phyloP scores from a whole-genome alignment of 2,888 invertebrate species.

The Eristalis pertinax region DNA sequence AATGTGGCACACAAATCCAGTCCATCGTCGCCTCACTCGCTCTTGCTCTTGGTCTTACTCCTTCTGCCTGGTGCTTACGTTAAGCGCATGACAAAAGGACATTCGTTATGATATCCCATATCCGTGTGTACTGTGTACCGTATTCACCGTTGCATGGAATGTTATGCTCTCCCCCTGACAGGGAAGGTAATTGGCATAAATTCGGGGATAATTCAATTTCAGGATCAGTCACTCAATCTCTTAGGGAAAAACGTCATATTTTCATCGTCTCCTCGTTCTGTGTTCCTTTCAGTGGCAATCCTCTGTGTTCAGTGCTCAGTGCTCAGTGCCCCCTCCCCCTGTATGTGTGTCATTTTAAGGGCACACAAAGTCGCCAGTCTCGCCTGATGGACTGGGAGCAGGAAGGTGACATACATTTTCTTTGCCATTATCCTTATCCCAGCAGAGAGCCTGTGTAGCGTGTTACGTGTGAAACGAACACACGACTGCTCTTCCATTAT shows the following conservation, averaged over 20 bases:
- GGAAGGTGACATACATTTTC: conserved; percentile 59
- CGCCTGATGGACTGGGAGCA: conserved; percentile 3
- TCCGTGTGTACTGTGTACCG: background rate
- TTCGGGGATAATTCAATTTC: conserved; percentile 72
- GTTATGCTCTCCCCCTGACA: conserved; percentile 55
- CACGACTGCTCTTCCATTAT: conserved; percentile 58
- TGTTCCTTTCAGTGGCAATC: background rate
- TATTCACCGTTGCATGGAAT: conserved; percentile 35
- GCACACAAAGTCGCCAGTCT: background rate
- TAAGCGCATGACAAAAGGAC: conserved; percentile 73
- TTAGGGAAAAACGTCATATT: conserved; percentile 69
- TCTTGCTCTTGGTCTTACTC: too few relatives aligned
- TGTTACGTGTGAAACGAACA: conserved; percentile 12
- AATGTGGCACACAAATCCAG: background rate
- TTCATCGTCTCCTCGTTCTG: conserved; percentile 48
- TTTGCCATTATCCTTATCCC: conserved; percentile 67
- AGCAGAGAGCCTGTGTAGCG: conserved; percentile 25
- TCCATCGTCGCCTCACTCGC: background rate
- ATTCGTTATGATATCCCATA: conserved; percentile 48
- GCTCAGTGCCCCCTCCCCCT: background rate
- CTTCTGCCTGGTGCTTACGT: conserved; percentile 16
- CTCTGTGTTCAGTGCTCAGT: too few relatives aligned
- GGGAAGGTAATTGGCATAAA: conserved; percentile 70
- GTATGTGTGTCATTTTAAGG: conserved; percentile 27
- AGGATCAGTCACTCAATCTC: conserved; percentile 72